phyloP scores from a whole-genome alignment of 2,888 invertebrate genomes.

The Trissonchulus sp. region DNA sequence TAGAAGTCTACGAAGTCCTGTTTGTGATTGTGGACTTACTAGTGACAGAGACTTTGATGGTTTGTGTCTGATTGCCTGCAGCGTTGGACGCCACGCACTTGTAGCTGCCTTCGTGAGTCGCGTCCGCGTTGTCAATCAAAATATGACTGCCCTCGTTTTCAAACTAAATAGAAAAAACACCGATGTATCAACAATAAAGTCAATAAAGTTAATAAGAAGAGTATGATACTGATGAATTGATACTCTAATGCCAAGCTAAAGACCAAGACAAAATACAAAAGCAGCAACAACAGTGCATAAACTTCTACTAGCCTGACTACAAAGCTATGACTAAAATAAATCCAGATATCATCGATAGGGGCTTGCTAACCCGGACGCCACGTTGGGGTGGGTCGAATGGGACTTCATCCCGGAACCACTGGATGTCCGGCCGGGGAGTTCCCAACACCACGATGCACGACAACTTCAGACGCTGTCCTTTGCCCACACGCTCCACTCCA shows the following conservation, averaged over 20 bases:
- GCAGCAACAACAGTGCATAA: too few species aligned
- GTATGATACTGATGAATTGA: too few species aligned
- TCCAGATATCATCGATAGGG: conserved; percentile 40
- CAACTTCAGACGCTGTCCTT: conserved; percentile 53
- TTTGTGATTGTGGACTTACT: too few species aligned
- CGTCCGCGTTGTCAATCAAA: conserved; percentile 44
- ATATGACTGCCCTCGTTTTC: conserved; percentile 43
- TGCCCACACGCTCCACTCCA: conserved; percentile 53
- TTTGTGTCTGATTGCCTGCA: conserved; percentile 59
- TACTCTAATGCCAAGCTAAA: too few species aligned
- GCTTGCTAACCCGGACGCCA: too few species aligned
- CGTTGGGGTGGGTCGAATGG: too few species aligned
- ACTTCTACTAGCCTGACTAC: background rate
- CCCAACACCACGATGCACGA: conserved; percentile 55
- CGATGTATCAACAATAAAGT: too few species aligned
- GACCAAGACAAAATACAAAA: too few species aligned
- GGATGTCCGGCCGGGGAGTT: conserved; percentile 53
- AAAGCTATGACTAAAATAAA: conserved; percentile 34
- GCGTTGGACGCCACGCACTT: conserved; percentile 57
- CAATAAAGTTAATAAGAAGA: too few species aligned
- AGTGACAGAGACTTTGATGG: conserved; percentile 54
- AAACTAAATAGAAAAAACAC: conserved; percentile 40
- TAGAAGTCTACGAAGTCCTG: too few species aligned
- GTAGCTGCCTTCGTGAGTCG: conserved; percentile 53
- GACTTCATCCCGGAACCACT: conserved; percentile 54